A percentile compares a stretch with the other conserved stretches of the same genome.
These are phyloP conservation scores for Eolophus roseicapilla DNA, from an alignment of 2,113 vertebrate genomes.

Conservation along the genomic window DNA sequence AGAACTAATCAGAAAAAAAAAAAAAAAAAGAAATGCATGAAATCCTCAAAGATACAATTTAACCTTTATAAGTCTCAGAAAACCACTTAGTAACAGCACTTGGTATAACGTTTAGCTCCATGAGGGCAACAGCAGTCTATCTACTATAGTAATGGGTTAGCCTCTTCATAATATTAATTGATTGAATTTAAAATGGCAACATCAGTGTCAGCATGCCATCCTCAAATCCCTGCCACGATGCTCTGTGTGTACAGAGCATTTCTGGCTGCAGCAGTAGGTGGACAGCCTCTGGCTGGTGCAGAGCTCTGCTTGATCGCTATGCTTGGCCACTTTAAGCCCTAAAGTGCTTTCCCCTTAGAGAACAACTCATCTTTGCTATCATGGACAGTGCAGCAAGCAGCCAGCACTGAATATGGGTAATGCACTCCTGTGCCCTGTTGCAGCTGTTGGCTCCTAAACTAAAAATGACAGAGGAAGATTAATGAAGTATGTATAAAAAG, in stretches of 20 bases:
- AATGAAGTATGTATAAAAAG: background rate
- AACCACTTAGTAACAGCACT: background rate
- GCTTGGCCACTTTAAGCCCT: background rate
- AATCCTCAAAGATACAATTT: constrained; percentile 7
- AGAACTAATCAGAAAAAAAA: background rate
- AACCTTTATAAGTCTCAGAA: background rate
- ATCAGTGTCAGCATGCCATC: background rate
- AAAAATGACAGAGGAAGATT: background rate
- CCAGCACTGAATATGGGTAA: background rate
- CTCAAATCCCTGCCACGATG: background rate
- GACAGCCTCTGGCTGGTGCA: background rate
- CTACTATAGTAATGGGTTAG: background rate
- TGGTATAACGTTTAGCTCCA: background rate
- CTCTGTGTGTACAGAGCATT: background rate
- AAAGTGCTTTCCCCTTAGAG: background rate
- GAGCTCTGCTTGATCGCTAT: background rate
- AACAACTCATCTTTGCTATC: background rate
- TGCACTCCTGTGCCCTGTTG: background rate
- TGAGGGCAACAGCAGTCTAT: background rate
- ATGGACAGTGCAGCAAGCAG: background rate
- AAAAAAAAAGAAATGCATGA: background rate
- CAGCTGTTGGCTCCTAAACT: background rate
- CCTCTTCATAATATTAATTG: background rate
- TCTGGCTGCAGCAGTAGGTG: background rate
- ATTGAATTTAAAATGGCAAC: background rate